Evolutionary conservation across 1,140 invertebrate species (phyloP).

Genomic region (roundworm (Caenorhabditis elegans)): WBcel235 BX284602.5:12831501-12832000

Average conservation of each 20-base stretch:
- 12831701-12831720: constrained; percentile 67
- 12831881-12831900: constrained; percentile 40
- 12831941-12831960: not conserved
- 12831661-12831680: constrained; percentile 71
- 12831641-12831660: constrained; percentile 65
- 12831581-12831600: constrained; percentile 67
- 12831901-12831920: constrained; percentile 8
- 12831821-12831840: not conserved
- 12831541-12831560: constrained; percentile 52
- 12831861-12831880: constrained; percentile 26
- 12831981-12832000: constrained; percentile 35
- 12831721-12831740: constrained; percentile 40
- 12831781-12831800: constrained; percentile 11
- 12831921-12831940: constrained; percentile 26
- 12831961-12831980: constrained; percentile 31
- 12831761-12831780: constrained; percentile 36
- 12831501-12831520: constrained; percentile 29
- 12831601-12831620: constrained; percentile 68
- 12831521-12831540: constrained; percentile 31
- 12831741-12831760: not conserved
- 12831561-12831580: constrained; percentile 69
- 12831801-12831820: too few relatives aligned
- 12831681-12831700: constrained; percentile 71
- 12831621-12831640: constrained; percentile 67
- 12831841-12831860: constrained; percentile 21